Conservation (phyloP, 2,797 vertebrate genomes). For the Chiroxiphia lanceolata region DNA sequence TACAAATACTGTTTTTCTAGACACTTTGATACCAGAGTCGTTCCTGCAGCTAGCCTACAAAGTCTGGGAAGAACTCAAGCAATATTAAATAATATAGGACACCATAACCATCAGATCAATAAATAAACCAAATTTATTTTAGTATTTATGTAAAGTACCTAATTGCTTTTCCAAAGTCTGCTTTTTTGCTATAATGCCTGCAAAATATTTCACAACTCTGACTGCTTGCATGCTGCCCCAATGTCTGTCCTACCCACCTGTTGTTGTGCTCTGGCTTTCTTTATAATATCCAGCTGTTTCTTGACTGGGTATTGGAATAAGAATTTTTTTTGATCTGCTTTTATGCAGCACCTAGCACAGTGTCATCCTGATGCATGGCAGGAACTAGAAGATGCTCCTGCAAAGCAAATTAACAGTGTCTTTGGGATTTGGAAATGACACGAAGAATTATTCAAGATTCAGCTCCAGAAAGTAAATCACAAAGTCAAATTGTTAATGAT, state of each 20-base stretch:
- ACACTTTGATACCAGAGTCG: neutral
- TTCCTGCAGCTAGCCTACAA: neutral
- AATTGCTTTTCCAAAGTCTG: neutral
- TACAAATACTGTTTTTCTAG: neutral
- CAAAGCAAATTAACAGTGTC: constrained; percentile 35
- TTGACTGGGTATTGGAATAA: neutral
- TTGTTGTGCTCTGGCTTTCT: neutral
- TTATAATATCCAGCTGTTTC: neutral
- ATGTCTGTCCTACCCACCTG: neutral
- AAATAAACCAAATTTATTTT: neutral
- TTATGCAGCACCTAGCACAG: constrained; percentile 7
- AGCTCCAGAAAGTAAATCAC: constrained; percentile 32
- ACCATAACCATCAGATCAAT: neutral
- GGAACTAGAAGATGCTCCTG: neutral
- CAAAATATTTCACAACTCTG: neutral
- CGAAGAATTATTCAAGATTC: constrained; percentile 31
- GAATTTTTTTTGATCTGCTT: neutral
- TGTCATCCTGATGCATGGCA: neutral
- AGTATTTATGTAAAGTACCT: neutral
- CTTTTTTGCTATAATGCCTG: neutral
- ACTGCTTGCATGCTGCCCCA: neutral
- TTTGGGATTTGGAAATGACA: constrained; percentile 40
- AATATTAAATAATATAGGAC: neutral
- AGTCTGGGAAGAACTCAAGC: neutral
- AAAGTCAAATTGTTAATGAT: constrained; percentile 33